These are phyloP conservation scores for Pangasius sanitwongsei DNA, from an alignment of 2,797 vertebrate genomes.

Conservation along the genomic window DNA sequence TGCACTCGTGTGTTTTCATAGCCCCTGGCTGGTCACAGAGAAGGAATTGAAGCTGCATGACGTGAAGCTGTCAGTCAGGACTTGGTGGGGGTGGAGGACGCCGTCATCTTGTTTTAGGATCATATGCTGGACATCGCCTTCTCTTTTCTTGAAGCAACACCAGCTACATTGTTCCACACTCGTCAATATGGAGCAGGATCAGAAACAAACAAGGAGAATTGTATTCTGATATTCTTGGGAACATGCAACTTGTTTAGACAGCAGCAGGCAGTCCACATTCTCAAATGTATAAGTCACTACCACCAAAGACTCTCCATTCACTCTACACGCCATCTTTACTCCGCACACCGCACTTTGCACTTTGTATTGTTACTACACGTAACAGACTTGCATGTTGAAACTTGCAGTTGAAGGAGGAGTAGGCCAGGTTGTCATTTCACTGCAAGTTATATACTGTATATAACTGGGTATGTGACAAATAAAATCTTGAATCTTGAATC, in stretches of 20 bases:
- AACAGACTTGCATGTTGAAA: too few relatives aligned
- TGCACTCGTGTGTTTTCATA: conserved; percentile 28
- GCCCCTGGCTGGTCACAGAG: conserved; percentile 56
- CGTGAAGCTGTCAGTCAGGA: conserved; percentile 65
- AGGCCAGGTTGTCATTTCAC: too few relatives aligned
- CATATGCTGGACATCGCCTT: conserved; percentile 77
- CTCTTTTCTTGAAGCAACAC: conserved; percentile 53
- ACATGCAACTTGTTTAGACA: background rate
- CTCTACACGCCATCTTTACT: too few relatives aligned
- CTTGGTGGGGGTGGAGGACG: conserved; percentile 64
- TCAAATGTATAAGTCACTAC: background rate
- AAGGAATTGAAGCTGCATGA: conserved; percentile 51
- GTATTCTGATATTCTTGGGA: background rate
- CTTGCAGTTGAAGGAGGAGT: too few relatives aligned
- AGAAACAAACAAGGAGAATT: background rate
- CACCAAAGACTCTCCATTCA: too few relatives aligned
- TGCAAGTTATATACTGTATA: too few relatives aligned
- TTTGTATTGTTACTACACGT: too few relatives aligned
- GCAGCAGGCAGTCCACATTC: background rate
- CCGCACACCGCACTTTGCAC: too few relatives aligned
- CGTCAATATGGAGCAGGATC: background rate
- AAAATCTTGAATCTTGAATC: too few relatives aligned
- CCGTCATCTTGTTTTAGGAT: conserved; percentile 77
- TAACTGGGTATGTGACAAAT: too few relatives aligned
- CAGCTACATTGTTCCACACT: conserved; percentile 11